phyloP scores from a whole-genome alignment of 1,140 invertebrate genomes.

The Copidosoma floridanum region DNA sequence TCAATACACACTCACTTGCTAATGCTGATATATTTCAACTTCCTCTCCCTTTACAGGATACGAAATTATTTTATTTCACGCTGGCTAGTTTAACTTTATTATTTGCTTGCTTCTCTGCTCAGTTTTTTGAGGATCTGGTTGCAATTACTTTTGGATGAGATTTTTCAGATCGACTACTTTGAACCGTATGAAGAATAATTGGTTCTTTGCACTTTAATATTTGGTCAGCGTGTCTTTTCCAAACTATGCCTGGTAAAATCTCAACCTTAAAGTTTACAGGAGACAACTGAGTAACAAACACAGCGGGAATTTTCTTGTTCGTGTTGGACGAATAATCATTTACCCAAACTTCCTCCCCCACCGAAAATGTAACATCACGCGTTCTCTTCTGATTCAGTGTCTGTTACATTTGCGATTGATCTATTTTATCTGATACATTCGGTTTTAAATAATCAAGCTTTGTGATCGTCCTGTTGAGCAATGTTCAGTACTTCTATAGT shows the following conservation, averaged over 20 bases:
- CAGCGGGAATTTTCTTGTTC: not conserved
- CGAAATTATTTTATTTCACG: not conserved
- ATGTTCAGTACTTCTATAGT: not conserved
- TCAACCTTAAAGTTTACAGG: not conserved
- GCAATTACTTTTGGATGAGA: not conserved
- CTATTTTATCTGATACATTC: not conserved
- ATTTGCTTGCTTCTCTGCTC: not conserved
- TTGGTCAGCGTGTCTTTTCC: constrained; percentile 1
- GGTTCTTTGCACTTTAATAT: not conserved
- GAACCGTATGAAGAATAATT: not conserved
- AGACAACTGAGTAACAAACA: not conserved
- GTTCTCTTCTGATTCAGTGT: not conserved
- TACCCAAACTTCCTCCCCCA: not conserved
- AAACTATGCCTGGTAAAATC: not conserved
- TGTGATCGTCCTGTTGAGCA: not conserved
- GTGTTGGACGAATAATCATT: not conserved
- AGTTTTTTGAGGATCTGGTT: not conserved
- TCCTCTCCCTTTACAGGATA: not conserved
- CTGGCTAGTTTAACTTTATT: too few species aligned
- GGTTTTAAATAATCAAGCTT: not conserved
- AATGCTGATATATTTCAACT: not conserved
- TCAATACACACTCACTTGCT: too few species aligned
- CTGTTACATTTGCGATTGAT: not conserved
- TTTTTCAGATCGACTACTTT: not conserved
- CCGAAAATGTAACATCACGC: not conserved